Conservation (phyloP, 2,113 vertebrate species). For the Geococcyx californianus region DNA sequence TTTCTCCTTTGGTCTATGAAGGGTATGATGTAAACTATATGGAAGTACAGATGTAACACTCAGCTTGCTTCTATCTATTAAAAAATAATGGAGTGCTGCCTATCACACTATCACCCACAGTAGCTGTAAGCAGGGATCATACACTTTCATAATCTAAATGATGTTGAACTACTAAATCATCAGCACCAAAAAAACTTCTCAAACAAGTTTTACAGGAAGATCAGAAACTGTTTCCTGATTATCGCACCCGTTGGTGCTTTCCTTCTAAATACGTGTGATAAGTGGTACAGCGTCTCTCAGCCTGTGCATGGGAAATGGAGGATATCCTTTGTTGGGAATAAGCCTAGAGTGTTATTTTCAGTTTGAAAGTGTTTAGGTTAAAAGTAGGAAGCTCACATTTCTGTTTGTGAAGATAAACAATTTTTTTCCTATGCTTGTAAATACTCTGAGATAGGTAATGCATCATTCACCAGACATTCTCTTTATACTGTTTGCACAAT, state of each 20-base stretch:
- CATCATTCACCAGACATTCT: not conserved
- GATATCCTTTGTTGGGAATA: slow-evolving; percentile 78
- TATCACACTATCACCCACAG: not conserved
- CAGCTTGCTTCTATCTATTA: not conserved
- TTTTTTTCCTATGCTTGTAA: slow-evolving; percentile 36
- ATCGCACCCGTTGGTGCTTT: slow-evolving; percentile 42
- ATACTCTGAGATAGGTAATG: not conserved
- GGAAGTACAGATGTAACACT: not conserved
- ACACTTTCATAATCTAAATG: not conserved
- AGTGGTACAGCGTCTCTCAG: slow-evolving; percentile 6
- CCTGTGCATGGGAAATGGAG: slow-evolving; percentile 70
- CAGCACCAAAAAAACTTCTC: not conserved
- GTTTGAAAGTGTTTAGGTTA: slow-evolving; percentile 63
- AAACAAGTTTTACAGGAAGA: slow-evolving; percentile 63
- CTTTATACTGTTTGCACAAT: not conserved
- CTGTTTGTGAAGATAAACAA: slow-evolving; percentile 69
- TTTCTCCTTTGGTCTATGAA: not conserved
- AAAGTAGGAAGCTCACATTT: slow-evolving; percentile 74
- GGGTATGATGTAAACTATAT: not conserved
- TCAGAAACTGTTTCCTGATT: slow-evolving; percentile 63
- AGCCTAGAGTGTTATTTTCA: slow-evolving; percentile 32
- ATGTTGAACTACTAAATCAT: not conserved
- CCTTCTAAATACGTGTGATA: not conserved
- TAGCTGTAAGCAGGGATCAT: not conserved
- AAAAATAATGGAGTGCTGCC: not conserved